Percentiles rank a stretch among this genome's conserved stretches.
phyloP scores from a whole-genome alignment of 2,797 vertebrate species.

The Petrocephalus sullivani region DNA sequence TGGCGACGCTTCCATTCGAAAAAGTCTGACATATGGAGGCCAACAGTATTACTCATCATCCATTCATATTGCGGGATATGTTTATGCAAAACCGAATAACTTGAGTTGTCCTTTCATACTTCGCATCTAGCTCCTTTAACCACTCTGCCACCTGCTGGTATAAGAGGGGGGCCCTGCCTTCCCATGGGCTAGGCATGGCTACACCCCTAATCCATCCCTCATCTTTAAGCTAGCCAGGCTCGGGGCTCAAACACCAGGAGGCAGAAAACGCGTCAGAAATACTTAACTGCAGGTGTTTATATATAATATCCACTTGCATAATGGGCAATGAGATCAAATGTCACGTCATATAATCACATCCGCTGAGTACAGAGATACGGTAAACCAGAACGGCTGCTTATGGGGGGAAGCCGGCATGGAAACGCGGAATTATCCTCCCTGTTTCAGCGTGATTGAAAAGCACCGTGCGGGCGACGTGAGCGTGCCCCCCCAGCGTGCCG shows the following conservation, averaged over 20 bases:
- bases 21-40: background rate
- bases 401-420: background rate
- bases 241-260: background rate
- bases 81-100: background rate
- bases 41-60: background rate
- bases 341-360: background rate
- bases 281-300: background rate
- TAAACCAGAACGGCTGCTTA: background rate
- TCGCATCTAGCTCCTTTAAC: background rate
- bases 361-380: background rate
- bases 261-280: background rate
- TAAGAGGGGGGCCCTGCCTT: background rate
- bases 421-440: background rate
- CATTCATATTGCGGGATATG: background rate
- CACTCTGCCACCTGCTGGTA: background rate
- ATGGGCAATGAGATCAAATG: background rate
- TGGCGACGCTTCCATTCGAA: background rate
- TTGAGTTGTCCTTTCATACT: background rate
- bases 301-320: background rate
- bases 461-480: slow-evolving; percentile 24
- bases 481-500: slow-evolving; percentile 15
- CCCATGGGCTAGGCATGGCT: background rate
- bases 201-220: background rate
- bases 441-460: slow-evolving; percentile 31
- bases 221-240: background rate